Percentiles rank a stretch among this genome's conserved stretches.
phyloP scores from a whole-genome alignment of 2,888 invertebrate genomes.

The Prosopocoilus inquinatus region DNA sequence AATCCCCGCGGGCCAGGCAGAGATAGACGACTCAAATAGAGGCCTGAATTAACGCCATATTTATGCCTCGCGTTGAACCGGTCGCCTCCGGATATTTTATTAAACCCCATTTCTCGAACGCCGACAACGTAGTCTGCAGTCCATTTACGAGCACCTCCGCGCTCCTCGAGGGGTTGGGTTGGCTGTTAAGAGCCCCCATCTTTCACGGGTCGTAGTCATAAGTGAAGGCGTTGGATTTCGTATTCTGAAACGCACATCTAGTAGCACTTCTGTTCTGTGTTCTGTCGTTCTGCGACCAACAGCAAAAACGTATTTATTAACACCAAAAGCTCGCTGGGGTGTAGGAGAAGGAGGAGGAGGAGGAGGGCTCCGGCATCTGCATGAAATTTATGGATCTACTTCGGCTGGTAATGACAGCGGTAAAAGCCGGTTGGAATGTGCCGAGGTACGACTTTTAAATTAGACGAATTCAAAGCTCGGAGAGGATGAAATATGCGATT shows the following conservation, averaged over 20 bases:
- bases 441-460: not conserved
- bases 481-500: no score
- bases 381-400: constrained; percentile 1
- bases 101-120: constrained; percentile 1
- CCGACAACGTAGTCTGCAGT: not conserved
- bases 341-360: no score
- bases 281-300: no score
- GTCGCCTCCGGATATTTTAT: constrained; percentile 3
- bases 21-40: not conserved
- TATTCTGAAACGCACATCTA: no score
- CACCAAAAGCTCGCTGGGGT: no score
- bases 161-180: not conserved
- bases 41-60: constrained; percentile 2
- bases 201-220: no score
- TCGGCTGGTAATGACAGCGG: constrained; percentile 1
- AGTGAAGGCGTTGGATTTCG: no score
- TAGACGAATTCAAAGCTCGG: not conserved
- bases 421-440: not conserved
- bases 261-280: no score
- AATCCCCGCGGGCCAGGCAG: not conserved
- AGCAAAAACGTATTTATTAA: no score
- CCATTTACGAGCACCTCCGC: not conserved
- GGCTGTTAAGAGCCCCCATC: no score
- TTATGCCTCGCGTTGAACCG: constrained; percentile 3
- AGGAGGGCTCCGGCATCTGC: not conserved